Percentiles rank a stretch among this genome's conserved stretches.
Conservation (phyloP, 1,140 invertebrate genomes). For the Cydia pomonella region DNA sequence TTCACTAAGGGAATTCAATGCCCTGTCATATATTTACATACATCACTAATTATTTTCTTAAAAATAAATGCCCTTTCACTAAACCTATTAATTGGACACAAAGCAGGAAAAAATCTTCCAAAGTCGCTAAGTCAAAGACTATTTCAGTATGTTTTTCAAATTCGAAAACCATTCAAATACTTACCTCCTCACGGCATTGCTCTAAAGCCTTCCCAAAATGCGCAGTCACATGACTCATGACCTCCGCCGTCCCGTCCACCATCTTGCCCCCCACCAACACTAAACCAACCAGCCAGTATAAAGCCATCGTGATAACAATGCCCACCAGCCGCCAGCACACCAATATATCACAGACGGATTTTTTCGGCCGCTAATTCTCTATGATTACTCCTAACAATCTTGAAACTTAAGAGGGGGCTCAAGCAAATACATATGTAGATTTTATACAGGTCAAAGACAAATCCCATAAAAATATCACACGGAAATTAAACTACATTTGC, state of each 20-base stretch:
- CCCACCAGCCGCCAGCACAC: not conserved
- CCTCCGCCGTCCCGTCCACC: slow-evolving; percentile 51
- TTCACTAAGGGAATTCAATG: too few species aligned
- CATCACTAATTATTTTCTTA: too few species aligned
- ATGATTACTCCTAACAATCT: not conserved
- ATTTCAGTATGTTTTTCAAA: too few species aligned
- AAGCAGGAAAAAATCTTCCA: too few species aligned
- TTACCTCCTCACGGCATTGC: slow-evolving; percentile 72
- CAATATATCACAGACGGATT: slow-evolving; percentile 1
- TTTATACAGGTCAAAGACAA: too few species aligned
- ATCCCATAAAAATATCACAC: too few species aligned
- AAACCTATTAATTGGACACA: too few species aligned
- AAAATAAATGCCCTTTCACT: too few species aligned
- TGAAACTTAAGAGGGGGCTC: not conserved
- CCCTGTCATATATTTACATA: too few species aligned
- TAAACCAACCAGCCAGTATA: not conserved
- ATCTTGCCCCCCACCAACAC: not conserved
- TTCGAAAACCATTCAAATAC: slow-evolving; percentile 2
- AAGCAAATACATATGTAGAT: not conserved
- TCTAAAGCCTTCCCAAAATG: slow-evolving; percentile 71
- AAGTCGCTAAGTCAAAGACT: too few species aligned
- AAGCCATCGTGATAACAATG: not conserved
- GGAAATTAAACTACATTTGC: too few species aligned
- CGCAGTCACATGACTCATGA: slow-evolving; percentile 73
- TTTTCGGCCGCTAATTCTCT: not conserved